phyloP scores from a whole-genome alignment of 1,140 invertebrate species.

The Solenopsis fugax region DNA sequence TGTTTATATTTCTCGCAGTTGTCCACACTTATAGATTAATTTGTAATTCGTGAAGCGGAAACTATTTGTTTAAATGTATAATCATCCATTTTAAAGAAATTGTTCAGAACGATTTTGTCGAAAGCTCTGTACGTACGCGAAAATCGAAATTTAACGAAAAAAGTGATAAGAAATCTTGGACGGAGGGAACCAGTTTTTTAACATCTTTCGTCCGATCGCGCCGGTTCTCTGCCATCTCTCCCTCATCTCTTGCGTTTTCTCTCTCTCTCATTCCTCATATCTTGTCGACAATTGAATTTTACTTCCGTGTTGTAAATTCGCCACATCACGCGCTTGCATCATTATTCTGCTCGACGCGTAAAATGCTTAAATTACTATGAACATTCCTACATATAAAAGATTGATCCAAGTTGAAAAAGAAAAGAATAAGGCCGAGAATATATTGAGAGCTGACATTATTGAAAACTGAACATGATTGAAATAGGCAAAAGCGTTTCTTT shows the following conservation, averaged over 20 bases:
- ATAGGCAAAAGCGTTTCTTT: not conserved
- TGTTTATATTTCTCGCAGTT: not conserved
- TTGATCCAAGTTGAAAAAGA: not conserved
- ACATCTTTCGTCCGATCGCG: constrained; percentile 72
- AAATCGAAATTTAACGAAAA: constrained; percentile 73
- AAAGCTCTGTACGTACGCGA: not conserved
- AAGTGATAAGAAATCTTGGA: constrained; percentile 66
- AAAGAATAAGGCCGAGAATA: not conserved
- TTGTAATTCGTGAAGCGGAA: not conserved
- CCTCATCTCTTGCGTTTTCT: constrained; percentile 40
- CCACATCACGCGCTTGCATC: not conserved
- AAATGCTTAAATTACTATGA: not conserved
- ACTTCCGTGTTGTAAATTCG: constrained; percentile 36
- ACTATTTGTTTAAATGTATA: not conserved
- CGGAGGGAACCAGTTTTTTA: constrained; percentile 82
- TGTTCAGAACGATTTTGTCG: not conserved
- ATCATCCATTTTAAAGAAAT: not conserved
- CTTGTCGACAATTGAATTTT: constrained; percentile 40
- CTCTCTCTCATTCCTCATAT: not conserved
- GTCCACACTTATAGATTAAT: not conserved
- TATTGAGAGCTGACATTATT: not conserved
- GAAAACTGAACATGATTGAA: not conserved
- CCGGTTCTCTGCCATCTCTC: constrained; percentile 54
- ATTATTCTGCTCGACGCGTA: not conserved
- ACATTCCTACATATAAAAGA: not conserved